Percentiles rank a stretch among this genome's conserved stretches.
Conservation (phyloP, 2,797 vertebrate genomes). For the Nannoperca obscura region DNA sequence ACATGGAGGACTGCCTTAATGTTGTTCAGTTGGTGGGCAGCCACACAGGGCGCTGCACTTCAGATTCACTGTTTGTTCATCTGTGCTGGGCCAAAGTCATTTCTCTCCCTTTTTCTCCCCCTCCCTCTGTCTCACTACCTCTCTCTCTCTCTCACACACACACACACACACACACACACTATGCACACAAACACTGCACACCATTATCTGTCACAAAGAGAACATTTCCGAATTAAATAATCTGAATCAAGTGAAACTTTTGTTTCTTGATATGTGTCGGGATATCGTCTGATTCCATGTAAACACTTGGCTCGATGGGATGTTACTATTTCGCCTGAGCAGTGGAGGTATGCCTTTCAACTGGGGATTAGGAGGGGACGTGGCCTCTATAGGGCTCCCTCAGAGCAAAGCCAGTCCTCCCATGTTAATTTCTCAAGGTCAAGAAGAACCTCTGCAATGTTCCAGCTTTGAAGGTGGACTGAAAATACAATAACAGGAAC, state of each 20-base stretch:
- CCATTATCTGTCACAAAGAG: conserved; percentile 18
- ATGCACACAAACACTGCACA: background rate
- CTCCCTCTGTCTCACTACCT: conserved; percentile 11
- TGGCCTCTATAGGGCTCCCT: conserved; percentile 77
- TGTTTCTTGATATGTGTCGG: conserved; percentile 22
- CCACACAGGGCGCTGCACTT: conserved; percentile 76
- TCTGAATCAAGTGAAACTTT: conserved; percentile 21
- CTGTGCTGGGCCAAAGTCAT: conserved; percentile 51
- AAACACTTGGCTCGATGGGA: conserved; percentile 54
- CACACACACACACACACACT: conserved; percentile 6
- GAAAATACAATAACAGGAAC: conserved; percentile 80
- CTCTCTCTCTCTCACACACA: conserved; percentile 14
- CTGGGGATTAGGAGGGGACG: conserved; percentile 75
- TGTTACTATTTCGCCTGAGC: conserved; percentile 59
- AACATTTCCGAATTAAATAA: conserved; percentile 39
- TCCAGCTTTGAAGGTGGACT: conserved; percentile 79
- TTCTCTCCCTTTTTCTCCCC: background rate
- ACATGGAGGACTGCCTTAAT: conserved; percentile 77
- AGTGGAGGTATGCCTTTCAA: conserved; percentile 74
- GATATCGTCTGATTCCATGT: conserved; percentile 33
- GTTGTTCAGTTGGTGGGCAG: conserved; percentile 74
- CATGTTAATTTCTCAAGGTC: conserved; percentile 86
- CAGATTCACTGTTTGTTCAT: conserved; percentile 74
- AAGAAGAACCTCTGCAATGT: conserved; percentile 76
- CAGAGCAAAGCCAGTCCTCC: conserved; percentile 77